Evolutionary conservation across 2,113 vertebrate species (phyloP), one percentile per base, ranked within the genome.

Genomic region (Mobula birostris): DNA sequence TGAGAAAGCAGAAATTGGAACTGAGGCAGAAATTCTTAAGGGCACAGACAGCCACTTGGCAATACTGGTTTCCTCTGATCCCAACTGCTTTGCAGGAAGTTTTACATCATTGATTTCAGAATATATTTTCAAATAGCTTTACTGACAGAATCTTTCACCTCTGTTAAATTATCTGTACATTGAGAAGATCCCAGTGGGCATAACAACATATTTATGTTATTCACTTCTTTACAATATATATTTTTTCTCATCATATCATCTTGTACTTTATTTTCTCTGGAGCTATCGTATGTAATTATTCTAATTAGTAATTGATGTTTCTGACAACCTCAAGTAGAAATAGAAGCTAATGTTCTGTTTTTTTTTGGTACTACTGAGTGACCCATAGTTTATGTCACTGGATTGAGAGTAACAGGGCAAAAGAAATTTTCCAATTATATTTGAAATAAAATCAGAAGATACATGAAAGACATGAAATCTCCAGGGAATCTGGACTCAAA

Each of bases 241-340:
- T 93, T 72, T 70, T 17, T 93, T 74, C 68, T 17, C 63, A 36
- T 5, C 32, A 17, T 70, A 24, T 93, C 48, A 93, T 72, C 32
- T 36, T 74, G 72, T 74, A 48, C 68, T 72, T 36, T 48, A 14
- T 19, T 74, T 56, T 85, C 74, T 93, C 68, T 74, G 68, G 90
- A 93, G 2, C 90, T 56, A 74, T 93, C 32, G 48, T 70, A 93
- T 74, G 36, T 27, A 93, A 93, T 74, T 72, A 93, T 40, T 70
- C 68, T 27, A 93, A 70, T 93, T 93, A 70, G n/a, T 48, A 66
- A 66, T 48, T 93, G 90, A 93, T 36, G 32, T 70, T n/a, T 91
- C 66, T 68, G 63, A 91, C 63, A 70, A 91, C 88, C 88, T 91
- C 88, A 70, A 66, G 29, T 36, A 68, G 66, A 91, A 91, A 70